Evolutionary conservation across 2,888 invertebrate species (phyloP).

Genomic region (Drosophila sordidapex): DNA sequence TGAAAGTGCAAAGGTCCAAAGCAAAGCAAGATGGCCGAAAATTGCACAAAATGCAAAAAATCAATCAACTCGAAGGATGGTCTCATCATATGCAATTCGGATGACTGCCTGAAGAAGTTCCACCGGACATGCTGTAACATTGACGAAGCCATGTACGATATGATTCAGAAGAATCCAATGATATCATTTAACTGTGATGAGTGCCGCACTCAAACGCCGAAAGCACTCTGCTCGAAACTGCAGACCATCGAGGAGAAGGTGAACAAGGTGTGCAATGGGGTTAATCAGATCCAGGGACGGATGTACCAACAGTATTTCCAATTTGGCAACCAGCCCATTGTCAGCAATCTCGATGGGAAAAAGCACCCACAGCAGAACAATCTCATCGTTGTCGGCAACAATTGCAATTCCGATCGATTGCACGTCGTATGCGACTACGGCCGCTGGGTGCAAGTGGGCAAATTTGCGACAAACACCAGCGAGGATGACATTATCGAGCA

Average conservation of each 20-base stretch:
- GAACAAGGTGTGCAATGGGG: conserved; percentile 82
- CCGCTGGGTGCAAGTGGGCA: conserved; percentile 83
- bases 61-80: conserved; percentile 79
- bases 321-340: conserved; percentile 76
- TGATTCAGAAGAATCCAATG: conserved; percentile 82
- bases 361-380: conserved; percentile 82
- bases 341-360: conserved; percentile 74
- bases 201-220: conserved; percentile 81
- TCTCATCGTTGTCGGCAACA: conserved; percentile 82
- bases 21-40: conserved; percentile 79
- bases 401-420: conserved; percentile 83
- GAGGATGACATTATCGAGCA: conserved; percentile 83
- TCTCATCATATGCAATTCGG: conserved; percentile 79
- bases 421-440: conserved; percentile 83
- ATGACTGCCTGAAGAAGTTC: conserved; percentile 80
- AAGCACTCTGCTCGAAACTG: conserved; percentile 75
- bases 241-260: conserved; percentile 82
- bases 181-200: conserved; percentile 82
- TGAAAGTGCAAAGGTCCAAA: conserved; percentile 30
- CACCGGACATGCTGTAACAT: conserved; percentile 82
- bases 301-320: conserved; percentile 83
- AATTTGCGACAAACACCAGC: conserved; percentile 82
- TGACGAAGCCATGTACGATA: conserved; percentile 79
- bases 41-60: conserved; percentile 82
- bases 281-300: conserved; percentile 82